Percentiles rank a stretch among this genome's conserved stretches.
phyloP scores from a whole-genome alignment of 2,797 vertebrate genomes.

The Selene dorsalis region DNA sequence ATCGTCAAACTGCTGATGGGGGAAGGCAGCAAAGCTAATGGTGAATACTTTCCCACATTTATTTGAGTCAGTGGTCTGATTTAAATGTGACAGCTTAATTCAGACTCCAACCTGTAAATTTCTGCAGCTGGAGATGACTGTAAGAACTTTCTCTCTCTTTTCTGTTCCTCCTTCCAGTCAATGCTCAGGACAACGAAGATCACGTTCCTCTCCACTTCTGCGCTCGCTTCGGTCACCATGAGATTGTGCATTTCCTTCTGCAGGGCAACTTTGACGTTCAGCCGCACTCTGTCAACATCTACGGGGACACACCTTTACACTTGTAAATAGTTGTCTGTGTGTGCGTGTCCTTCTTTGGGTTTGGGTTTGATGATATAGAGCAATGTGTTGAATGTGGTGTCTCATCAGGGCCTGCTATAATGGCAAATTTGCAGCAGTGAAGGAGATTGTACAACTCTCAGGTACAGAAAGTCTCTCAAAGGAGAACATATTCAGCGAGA shows the following conservation, averaged over 20 bases:
- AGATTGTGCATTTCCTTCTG: constrained; percentile 89
- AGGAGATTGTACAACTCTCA: constrained; percentile 90
- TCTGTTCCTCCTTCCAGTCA: constrained; percentile 81
- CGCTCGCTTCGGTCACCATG: constrained; percentile 91
- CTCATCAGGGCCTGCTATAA: constrained; percentile 91
- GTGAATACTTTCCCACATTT: constrained; percentile 70
- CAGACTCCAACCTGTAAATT: not conserved
- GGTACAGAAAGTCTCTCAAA: constrained; percentile 94
- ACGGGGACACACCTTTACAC: constrained; percentile 93
- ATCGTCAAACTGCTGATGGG: constrained; percentile 90
- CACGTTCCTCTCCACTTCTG: constrained; percentile 95
- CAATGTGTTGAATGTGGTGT: constrained; percentile 35
- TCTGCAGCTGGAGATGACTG: not conserved
- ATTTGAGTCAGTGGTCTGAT: not conserved
- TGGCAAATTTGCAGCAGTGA: constrained; percentile 90
- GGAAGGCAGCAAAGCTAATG: constrained; percentile 90
- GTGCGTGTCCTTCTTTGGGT: not conserved
- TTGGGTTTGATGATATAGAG: not conserved
- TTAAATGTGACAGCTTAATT: not conserved
- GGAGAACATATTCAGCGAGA: constrained; percentile 98
- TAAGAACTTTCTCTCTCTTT: not conserved
- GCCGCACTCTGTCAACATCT: constrained; percentile 94
- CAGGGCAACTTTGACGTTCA: constrained; percentile 88
- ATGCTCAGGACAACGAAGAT: constrained; percentile 95
- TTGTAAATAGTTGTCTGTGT: constrained; percentile 79